phyloP scores from a whole-genome alignment of 2,797 vertebrate species.

The Spea hammondii region DNA sequence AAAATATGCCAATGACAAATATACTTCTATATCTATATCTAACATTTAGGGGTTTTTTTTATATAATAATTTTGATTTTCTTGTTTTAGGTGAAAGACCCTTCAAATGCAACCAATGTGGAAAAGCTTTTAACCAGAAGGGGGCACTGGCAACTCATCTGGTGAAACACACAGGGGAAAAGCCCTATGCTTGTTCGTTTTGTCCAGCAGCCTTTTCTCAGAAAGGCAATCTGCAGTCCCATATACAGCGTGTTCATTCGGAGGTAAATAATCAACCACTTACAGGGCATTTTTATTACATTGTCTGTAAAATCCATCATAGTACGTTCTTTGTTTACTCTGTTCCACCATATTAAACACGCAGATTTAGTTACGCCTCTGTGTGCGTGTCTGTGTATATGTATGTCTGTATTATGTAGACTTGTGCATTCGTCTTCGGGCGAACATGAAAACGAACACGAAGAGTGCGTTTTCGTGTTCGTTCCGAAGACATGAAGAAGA shows the following conservation, averaged over 20 bases:
- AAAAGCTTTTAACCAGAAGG: conserved; percentile 99
- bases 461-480: too few relatives aligned
- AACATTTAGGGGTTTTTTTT: background rate
- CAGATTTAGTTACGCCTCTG: too few relatives aligned
- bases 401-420: too few relatives aligned
- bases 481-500: too few relatives aligned
- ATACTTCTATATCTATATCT: too few relatives aligned
- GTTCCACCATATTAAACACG: background rate
- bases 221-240: conserved; percentile 98
- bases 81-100: conserved; percentile 85
- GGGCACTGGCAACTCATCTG: conserved; percentile 98
- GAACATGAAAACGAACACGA: too few relatives aligned
- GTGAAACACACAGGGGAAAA: conserved; percentile 96
- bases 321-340: background rate
- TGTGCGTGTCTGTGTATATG: too few relatives aligned
- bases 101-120: conserved; percentile 90
- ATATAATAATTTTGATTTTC: background rate
- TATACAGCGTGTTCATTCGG: conserved; percentile 93
- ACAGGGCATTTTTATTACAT: conserved; percentile 8
- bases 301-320: conserved; percentile 4
- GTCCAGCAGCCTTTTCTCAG: conserved; percentile 96
- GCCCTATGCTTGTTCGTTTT: conserved; percentile 92
- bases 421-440: too few relatives aligned
- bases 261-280: conserved; percentile 73
- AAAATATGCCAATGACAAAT: too few relatives aligned